A percentile compares a stretch with the other conserved stretches of the same genome.
Conservation (phyloP, 2,888 invertebrate genomes). For the Ennomos fuscantarius region DNA sequence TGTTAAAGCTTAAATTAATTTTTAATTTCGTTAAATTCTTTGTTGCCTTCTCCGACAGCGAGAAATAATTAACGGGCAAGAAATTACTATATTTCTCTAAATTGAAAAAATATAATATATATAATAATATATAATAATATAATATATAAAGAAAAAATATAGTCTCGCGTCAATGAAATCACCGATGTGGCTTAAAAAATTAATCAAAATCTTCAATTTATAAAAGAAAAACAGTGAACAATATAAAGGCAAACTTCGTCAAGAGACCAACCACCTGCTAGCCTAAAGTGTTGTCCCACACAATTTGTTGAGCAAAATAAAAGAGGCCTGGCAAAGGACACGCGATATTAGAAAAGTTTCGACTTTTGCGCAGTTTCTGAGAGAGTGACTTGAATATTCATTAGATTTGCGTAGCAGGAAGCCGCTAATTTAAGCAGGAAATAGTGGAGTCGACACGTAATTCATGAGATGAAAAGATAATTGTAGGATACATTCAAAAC, state of each 20-base stretch:
- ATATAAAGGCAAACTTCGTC: conserved; percentile 7
- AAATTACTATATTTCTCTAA: too few species aligned
- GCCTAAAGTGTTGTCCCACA: conserved; percentile 7
- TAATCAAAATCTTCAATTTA: too few species aligned
- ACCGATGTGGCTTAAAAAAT: too few species aligned
- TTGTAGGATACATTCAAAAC: too few species aligned
- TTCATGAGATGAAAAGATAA: conserved; percentile 3
- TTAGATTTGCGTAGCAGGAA: conserved; percentile 18
- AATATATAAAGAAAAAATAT: too few species aligned
- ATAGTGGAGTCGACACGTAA: conserved; percentile 4
- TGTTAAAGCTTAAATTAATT: background rate
- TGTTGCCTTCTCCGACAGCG: too few species aligned
- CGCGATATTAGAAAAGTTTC: conserved; percentile 31
- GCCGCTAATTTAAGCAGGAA: conserved; percentile 18
- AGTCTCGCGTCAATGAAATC: too few species aligned
- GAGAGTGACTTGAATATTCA: conserved; percentile 27
- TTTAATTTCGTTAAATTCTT: too few species aligned
- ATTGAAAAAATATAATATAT: too few species aligned
- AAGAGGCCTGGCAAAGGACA: conserved; percentile 24
- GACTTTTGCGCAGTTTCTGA: conserved; percentile 22
- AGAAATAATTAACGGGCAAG: too few species aligned
- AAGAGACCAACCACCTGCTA: conserved; percentile 10
- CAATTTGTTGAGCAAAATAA: conserved; percentile 26
- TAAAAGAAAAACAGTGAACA: too few species aligned
- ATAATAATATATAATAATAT: too few species aligned